A percentile compares a stretch with the other conserved stretches of the same genome.
These are phyloP conservation scores for Tetropium fuscum DNA, from an alignment of 2,888 invertebrate genomes.

Conservation along the genomic window DNA sequence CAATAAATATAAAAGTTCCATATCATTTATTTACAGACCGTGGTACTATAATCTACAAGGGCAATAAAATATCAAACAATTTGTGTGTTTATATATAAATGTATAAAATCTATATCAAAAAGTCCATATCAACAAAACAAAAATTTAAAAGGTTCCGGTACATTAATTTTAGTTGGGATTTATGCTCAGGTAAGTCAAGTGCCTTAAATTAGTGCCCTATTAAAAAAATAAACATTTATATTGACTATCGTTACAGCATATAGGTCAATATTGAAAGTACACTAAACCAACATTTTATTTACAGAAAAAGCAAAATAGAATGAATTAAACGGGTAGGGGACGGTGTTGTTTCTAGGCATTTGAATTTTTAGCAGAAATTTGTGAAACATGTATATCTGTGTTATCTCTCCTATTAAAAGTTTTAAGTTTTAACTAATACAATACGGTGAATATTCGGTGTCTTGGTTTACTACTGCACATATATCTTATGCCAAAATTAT, in stretches of 20 bases:
- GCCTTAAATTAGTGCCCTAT: conserved; percentile 31
- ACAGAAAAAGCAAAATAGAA: too few relatives aligned
- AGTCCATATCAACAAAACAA: conserved; percentile 36
- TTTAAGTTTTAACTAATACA: too few relatives aligned
- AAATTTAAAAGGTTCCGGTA: conserved; percentile 16
- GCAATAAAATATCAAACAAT: conserved; percentile 35
- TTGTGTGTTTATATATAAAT: conserved; percentile 49
- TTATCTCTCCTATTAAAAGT: too few relatives aligned
- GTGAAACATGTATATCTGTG: too few relatives aligned
- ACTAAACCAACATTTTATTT: conserved; percentile 32
- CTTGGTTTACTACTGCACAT: too few relatives aligned
- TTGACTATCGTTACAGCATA: conserved; percentile 35
- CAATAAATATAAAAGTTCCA: conserved; percentile 31
- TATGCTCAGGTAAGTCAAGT: conserved; percentile 21
- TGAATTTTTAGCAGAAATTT: too few relatives aligned
- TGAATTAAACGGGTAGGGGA: too few relatives aligned
- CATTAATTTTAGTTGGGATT: conserved; percentile 12
- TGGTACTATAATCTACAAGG: conserved; percentile 37
- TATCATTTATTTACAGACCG: conserved; percentile 45
- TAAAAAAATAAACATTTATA: conserved; percentile 39
- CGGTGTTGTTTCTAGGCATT: too few relatives aligned
- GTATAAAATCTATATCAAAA: conserved; percentile 48
- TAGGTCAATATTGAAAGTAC: conserved; percentile 22
- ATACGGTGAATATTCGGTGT: too few relatives aligned
- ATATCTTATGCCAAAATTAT: too few relatives aligned